Evolutionary conservation across 64 coral and sea anemone genomes (phyloP), one percentile per base, ranked within the genome.

Genomic region (Pachyseris speciosa): DNA sequence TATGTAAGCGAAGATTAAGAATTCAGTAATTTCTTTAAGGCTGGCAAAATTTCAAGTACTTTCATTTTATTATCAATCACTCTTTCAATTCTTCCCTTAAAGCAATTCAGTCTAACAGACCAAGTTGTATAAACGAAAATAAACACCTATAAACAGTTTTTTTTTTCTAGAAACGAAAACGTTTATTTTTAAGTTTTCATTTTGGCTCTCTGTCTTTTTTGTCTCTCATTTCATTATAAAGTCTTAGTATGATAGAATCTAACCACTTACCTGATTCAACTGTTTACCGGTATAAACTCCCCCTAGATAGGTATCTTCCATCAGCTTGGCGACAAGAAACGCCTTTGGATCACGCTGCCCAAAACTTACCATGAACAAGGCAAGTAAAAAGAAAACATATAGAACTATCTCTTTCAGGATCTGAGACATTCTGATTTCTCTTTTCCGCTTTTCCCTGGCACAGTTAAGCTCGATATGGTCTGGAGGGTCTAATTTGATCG

Each of bases 271-370:
- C 89, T 92, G 34, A 22, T 64, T 74, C 8, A 73, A 50, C 5
- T 52, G n/a, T 26, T 84, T 69, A 19, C 89, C 80, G 20, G 67
- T 55, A 25, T 92, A 92, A 12, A 37, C 75, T 26, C 89, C 89
- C 37, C 80, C 89, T 4, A 92, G 68, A 65, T 61, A 92, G 9
- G 89, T 84, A 74, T 92, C 89, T 63, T 74, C 83, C 0, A 92
- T 51, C n/a, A 68, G 39, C 37, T 92, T 75, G 41, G 89, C 79
- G 17, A 92, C 37, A 45, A 58, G 40, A 65, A 60, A 92, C 3
- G 89, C 79, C 38, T 92, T 67, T 4, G 89, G 89, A 92, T 92
- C 89, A 49, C 89, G 89, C 33, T 92, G 89, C 31, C 78, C 75
- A 64, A 69, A 92, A 15, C 89, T 85, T 2, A 92, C 80, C 33